Conservation (phyloP, 1,140 invertebrate species). For the Drosophila littoralis region DNA sequence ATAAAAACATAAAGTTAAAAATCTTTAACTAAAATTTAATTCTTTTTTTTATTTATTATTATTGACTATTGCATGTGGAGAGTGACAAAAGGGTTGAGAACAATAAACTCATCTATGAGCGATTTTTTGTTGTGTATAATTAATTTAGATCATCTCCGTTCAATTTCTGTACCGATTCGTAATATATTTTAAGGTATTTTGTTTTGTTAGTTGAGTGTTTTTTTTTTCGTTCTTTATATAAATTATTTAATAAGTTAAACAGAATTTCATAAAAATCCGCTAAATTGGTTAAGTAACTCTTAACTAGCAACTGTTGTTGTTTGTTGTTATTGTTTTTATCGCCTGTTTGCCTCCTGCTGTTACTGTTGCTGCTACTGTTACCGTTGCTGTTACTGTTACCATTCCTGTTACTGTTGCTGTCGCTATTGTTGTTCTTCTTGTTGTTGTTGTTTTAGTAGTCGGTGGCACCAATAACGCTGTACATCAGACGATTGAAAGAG, state of each 20-base stretch:
- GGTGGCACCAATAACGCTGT: conserved; percentile 92
- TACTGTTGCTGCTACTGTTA: conserved; percentile 34
- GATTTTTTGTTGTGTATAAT: conserved; percentile 38
- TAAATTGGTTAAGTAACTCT: conserved; percentile 70
- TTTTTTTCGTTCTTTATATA: conserved; percentile 53
- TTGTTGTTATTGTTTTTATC: conserved; percentile 51
- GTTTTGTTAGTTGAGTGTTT: conserved; percentile 52
- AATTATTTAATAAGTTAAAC: conserved; percentile 79
- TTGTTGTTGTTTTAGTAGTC: conserved; percentile 86
- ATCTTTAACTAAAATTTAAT: conserved; percentile 34
- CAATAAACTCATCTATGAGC: conserved; percentile 34
- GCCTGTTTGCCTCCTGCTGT: conserved; percentile 32
- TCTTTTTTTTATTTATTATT: conserved; percentile 28
- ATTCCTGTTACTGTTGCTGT: conserved; percentile 19
- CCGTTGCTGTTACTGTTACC: conserved; percentile 45
- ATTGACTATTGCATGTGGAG: conserved; percentile 38
- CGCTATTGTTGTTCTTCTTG: conserved; percentile 35
- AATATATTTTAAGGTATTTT: conserved; percentile 57
- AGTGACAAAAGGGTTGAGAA: conserved; percentile 37
- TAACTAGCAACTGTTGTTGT: conserved; percentile 56
- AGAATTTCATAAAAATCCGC: conserved; percentile 81
- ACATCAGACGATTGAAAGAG: conserved; percentile 96
- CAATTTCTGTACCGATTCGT: conserved; percentile 67
- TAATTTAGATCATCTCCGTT: conserved; percentile 70
- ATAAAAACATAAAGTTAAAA: conserved; percentile 59